phyloP scores from a whole-genome alignment of 2,797 vertebrate species.

The Chaetodon trifasciatus region DNA sequence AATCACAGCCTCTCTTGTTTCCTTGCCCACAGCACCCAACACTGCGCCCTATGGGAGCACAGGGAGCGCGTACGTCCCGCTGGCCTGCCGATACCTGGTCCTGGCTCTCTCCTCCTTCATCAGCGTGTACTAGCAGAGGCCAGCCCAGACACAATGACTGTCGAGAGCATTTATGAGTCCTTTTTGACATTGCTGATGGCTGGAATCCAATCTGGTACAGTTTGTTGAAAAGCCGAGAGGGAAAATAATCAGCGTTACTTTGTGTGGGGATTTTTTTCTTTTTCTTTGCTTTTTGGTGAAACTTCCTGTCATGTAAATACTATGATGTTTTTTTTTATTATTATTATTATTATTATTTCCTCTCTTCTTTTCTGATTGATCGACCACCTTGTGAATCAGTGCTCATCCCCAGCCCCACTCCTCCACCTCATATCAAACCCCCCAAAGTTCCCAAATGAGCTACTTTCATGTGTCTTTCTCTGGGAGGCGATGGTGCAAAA shows the following conservation, averaged over 20 bases:
- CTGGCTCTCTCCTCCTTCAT: slow-evolving; percentile 95
- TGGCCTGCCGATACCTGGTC: slow-evolving; percentile 96
- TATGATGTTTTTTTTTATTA: slow-evolving; percentile 91
- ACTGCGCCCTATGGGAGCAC: slow-evolving; percentile 96
- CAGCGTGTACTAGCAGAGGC: slow-evolving; percentile 95
- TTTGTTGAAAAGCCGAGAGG: slow-evolving; percentile 91
- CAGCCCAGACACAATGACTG: slow-evolving; percentile 92
- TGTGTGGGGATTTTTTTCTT: slow-evolving; percentile 87
- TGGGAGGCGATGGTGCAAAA: slow-evolving; percentile 81
- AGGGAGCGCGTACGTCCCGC: slow-evolving; percentile 91
- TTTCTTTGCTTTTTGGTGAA: slow-evolving; percentile 72
- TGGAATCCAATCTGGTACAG: slow-evolving; percentile 95
- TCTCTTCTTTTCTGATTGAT: slow-evolving; percentile 83
- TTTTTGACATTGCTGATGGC: slow-evolving; percentile 92
- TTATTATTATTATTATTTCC: slow-evolving; percentile 85
- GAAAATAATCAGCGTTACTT: slow-evolving; percentile 92
- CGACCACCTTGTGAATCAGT: slow-evolving; percentile 94
- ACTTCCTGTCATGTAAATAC: slow-evolving; percentile 87
- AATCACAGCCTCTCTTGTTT: slow-evolving; percentile 85
- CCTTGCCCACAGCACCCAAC: slow-evolving; percentile 92
- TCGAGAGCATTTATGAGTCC: slow-evolving; percentile 94
- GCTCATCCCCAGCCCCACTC: slow-evolving; percentile 74
- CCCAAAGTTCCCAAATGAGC: slow-evolving; percentile 89
- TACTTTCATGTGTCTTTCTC: slow-evolving; percentile 68
- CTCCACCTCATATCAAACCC: slow-evolving; percentile 85